phyloP scores from a whole-genome alignment of 2,113 vertebrate species.

The Gopherus evgoodei region DNA sequence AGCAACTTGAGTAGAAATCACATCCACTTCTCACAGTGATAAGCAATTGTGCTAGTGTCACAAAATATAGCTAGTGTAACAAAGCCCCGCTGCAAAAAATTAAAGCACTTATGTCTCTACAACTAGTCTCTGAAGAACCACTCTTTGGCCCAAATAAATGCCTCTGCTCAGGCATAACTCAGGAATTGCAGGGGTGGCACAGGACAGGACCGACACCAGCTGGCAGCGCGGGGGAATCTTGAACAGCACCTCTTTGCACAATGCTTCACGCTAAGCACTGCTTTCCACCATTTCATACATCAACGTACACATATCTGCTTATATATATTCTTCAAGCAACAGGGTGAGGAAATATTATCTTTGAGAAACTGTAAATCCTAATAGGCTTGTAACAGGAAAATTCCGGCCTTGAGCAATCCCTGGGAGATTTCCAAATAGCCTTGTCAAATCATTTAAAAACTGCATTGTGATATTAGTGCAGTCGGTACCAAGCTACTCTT shows the following conservation, averaged over 20 bases:
- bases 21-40: not conserved
- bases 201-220: not conserved
- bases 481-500: constrained; percentile 87
- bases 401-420: constrained; percentile 75
- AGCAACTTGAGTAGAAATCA: not conserved
- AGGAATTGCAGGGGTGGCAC: not conserved
- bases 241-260: not conserved
- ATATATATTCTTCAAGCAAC: constrained; percentile 10
- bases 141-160: accelerated
- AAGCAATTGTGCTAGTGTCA: not conserved
- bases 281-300: not conserved
- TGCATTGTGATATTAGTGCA: constrained; percentile 85
- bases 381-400: constrained; percentile 77
- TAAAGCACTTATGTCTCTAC: not conserved
- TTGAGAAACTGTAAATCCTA: constrained; percentile 69
- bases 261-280: not conserved
- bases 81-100: not conserved
- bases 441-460: constrained; percentile 85
- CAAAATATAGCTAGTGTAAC: too few species aligned
- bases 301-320: not conserved
- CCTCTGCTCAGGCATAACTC: not conserved
- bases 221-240: not conserved
- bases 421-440: constrained; percentile 76
- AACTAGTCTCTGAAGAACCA: not conserved
- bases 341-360: constrained; percentile 64